Evolutionary conservation across 2,797 vertebrate genomes (phyloP), one percentile per base, ranked within the genome.

Genomic region (Squalus acanthias): DNA sequence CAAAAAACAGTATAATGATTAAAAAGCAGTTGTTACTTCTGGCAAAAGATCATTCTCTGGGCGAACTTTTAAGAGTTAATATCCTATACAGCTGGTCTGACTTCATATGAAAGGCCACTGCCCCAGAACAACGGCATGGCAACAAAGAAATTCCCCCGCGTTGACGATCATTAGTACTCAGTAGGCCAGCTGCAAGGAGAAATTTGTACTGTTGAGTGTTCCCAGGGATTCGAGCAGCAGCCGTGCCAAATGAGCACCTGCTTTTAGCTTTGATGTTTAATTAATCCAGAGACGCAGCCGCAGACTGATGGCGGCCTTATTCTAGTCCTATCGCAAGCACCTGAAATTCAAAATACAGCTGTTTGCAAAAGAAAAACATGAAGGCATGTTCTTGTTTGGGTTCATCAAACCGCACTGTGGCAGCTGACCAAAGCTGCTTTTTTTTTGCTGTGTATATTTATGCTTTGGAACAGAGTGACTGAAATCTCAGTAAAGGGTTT

Each of bases 311-410:
- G 89, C 4, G 26, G 74, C 94, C 94, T 57, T 53, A n/a, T 72
- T 76, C 70, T 17, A 7, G 70, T 57, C 26, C 69, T 7, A 76
- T 72, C 15, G 70, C 26, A 53, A 95, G 76, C 50, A 95, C 94
- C 94, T 95, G 94, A 76, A 95, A 95, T 95, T 60, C 94, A 95
- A 57, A n/a, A 76, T 53, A 53, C 94, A n/a, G 70, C 94, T 95
- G 70, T 76, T 57, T 57, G 53, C 46, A 20, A 39, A n/a, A 17
- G 24, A n/a, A 76, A 74, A 76, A 33, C 50, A 95, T 26, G 39
- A 46, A 53, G 67, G 93, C 24, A 39, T 50, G 1, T 69, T 74
- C 50, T 95, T 95, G 70, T 95, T 76, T 95, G 76, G 15, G 53
- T 74, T 95, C 72, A 9, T 95, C 69, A 74, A 72, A 70, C 69